Evolutionary conservation across 2,113 vertebrate genomes (phyloP).

Genomic region (Laticauda laticaudata): DNA sequence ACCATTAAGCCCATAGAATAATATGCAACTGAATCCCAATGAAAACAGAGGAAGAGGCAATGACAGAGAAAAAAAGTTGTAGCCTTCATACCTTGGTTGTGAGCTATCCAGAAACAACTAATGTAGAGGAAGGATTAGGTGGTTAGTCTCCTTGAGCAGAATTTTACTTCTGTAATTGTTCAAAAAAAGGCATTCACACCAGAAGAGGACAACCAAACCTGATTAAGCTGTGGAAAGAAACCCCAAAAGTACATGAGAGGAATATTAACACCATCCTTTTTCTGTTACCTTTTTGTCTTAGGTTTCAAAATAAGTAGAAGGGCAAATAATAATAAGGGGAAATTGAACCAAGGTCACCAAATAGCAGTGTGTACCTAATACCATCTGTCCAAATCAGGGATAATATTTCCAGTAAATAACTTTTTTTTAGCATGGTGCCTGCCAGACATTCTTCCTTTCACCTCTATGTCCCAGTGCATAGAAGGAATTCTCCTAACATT

Average conservation of each 20-base stretch:
- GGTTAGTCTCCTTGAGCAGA: not conserved
- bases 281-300: not conserved
- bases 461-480: not conserved
- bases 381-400: not conserved
- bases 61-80: not conserved
- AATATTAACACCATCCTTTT: not conserved
- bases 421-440: not conserved
- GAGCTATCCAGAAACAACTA: not conserved
- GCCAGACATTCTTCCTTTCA: not conserved
- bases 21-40: not conserved
- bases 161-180: not conserved
- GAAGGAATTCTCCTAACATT: not conserved
- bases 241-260: not conserved
- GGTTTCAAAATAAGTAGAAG: not conserved
- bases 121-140: not conserved
- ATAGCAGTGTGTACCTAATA: not conserved
- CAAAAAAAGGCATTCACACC: not conserved
- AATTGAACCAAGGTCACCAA: not conserved
- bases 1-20: not conserved
- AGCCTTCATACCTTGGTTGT: not conserved
- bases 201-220: not conserved
- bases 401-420: not conserved
- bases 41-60: not conserved
- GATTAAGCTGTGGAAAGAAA: not conserved
- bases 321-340: not conserved